Conservation (phyloP, 1,140 invertebrate species). For the Pteromalus puparum region DNA sequence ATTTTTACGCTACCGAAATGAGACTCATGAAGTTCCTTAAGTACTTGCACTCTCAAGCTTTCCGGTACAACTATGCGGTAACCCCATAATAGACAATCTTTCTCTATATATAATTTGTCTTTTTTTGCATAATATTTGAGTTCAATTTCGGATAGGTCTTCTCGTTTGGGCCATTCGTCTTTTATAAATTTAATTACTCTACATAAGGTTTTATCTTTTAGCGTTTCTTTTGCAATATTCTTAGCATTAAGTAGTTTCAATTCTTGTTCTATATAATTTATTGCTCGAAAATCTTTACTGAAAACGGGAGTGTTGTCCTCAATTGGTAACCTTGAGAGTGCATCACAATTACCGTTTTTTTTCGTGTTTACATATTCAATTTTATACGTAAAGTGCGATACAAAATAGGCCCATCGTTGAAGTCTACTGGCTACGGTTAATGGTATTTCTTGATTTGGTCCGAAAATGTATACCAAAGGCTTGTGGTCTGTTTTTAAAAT, state of each 20-base stretch:
- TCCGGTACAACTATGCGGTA: background rate
- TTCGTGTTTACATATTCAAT: slow-evolving; percentile 50
- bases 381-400: slow-evolving; percentile 49
- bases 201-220: slow-evolving; percentile 13
- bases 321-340: slow-evolving; percentile 58
- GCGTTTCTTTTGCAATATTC: slow-evolving; percentile 19
- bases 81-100: background rate
- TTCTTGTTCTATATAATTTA: too few species aligned
- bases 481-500: slow-evolving; percentile 68
- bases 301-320: slow-evolving; percentile 37
- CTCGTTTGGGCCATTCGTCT: background rate
- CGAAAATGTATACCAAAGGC: slow-evolving; percentile 57
- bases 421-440: slow-evolving; percentile 56
- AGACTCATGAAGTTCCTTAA: slow-evolving; percentile 66
- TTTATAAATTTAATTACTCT: background rate
- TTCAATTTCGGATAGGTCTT: background rate
- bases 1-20: slow-evolving; percentile 72
- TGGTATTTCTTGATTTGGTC: slow-evolving; percentile 49
- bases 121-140: background rate
- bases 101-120: background rate
- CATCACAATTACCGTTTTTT: slow-evolving; percentile 60
- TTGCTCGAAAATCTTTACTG: slow-evolving; percentile 5
- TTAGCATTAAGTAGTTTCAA: slow-evolving; percentile 2
- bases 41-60: slow-evolving; percentile 38
- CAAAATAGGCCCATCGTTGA: slow-evolving; percentile 54